These are phyloP conservation scores for Tethea ocularis DNA, from an alignment of 2,888 invertebrate genomes.

Conservation along the genomic window DNA sequence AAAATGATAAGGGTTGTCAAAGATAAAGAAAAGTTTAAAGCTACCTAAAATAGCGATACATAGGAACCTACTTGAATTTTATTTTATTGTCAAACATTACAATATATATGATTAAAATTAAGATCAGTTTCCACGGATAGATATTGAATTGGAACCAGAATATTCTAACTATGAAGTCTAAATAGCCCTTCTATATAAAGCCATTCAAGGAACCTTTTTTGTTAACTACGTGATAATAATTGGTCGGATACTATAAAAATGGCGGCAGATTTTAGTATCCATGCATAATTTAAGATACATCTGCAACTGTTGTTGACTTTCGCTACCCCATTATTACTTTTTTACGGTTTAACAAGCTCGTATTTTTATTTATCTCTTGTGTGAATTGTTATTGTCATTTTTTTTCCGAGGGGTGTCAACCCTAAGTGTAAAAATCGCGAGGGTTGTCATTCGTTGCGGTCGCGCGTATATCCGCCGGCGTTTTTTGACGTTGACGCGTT, in stretches of 20 bases:
- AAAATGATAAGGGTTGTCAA: background rate
- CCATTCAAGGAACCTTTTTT: background rate
- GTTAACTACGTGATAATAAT: background rate
- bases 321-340: slow-evolving; percentile 78
- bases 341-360: slow-evolving; percentile 83
- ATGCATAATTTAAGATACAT: slow-evolving; percentile 66
- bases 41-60: too few species aligned
- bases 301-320: slow-evolving; percentile 79
- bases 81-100: too few species aligned
- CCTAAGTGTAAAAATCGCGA: slow-evolving; percentile 8
- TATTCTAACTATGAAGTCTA: background rate
- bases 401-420: slow-evolving; percentile 58
- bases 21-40: background rate
- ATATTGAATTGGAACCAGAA: background rate
- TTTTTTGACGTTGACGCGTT: slow-evolving; percentile 20
- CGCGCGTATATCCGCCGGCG: slow-evolving; percentile 21
- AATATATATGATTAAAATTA: too few species aligned
- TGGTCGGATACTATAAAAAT: slow-evolving; percentile 42
- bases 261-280: slow-evolving; percentile 40
- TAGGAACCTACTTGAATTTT: too few species aligned
- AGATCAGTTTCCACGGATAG: too few species aligned
- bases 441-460: slow-evolving; percentile 27
- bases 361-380: slow-evolving; percentile 81
- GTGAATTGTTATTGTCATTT: slow-evolving; percentile 75
- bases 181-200: background rate